phyloP scores from a whole-genome alignment of 2,888 invertebrate species.

The Proisotoma minuta region DNA sequence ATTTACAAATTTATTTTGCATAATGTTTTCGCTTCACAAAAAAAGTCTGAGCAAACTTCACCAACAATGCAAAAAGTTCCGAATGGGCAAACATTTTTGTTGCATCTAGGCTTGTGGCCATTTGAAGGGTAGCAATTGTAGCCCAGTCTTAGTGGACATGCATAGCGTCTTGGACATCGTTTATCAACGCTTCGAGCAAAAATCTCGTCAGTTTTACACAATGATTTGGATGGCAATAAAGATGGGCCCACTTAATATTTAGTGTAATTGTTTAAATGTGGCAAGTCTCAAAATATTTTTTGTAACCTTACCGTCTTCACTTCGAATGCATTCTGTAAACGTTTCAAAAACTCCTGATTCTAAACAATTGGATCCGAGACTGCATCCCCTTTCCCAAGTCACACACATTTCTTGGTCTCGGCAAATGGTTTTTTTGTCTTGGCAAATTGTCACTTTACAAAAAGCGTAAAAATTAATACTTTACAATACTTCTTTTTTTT shows the following conservation, averaged over 20 bases:
- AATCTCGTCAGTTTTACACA: conserved; percentile 14
- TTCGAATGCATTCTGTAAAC: not conserved
- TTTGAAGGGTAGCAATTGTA: conserved; percentile 16
- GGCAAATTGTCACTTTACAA: not conserved
- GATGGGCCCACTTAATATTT: not conserved
- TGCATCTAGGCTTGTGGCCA: conserved; percentile 5
- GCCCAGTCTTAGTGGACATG: conserved; percentile 8
- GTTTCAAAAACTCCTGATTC: not conserved
- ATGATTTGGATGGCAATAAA: not conserved
- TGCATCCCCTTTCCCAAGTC: conserved; percentile 16
- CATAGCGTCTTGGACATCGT: not conserved
- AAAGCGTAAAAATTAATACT: no score
- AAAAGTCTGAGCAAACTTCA: conserved; percentile 11
- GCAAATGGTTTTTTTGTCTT: not conserved
- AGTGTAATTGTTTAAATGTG: not conserved
- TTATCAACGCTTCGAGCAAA: conserved; percentile 12
- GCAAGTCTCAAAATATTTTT: not conserved
- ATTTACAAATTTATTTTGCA: not conserved
- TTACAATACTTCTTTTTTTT: conserved; percentile 3
- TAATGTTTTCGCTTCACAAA: conserved; percentile 9
- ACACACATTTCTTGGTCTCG: conserved; percentile 7
- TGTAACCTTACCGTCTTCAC: no score
- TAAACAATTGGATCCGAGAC: conserved; percentile 11
- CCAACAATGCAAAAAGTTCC: conserved; percentile 9
- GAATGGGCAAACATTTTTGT: conserved; percentile 5